Evolutionary conservation across 2,113 vertebrate genomes (phyloP).

Genomic region (Toxostoma redivivum): DNA sequence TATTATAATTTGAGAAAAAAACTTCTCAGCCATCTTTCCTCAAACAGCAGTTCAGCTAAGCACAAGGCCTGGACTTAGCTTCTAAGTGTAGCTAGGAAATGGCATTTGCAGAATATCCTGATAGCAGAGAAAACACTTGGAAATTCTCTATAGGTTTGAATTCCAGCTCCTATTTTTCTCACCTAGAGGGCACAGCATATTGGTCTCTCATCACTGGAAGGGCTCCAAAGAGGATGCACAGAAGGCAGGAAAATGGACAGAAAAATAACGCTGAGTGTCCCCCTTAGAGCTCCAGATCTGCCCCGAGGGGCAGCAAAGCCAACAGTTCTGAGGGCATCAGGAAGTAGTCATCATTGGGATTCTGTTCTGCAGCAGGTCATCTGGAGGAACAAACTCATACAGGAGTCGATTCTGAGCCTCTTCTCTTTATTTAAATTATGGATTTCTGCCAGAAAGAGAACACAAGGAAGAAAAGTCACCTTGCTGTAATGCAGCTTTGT

Average conservation of each 20-base stretch:
- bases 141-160: constrained; percentile 22
- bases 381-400: constrained; percentile 27
- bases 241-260: constrained; percentile 46
- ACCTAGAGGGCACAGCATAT: constrained; percentile 10
- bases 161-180: constrained; percentile 31
- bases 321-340: constrained; percentile 50
- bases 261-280: constrained; percentile 8
- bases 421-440: constrained; percentile 32
- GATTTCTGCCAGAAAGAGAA: constrained; percentile 33
- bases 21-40: constrained; percentile 47
- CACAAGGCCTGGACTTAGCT: constrained; percentile 48
- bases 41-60: constrained; percentile 57
- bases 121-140: constrained; percentile 21
- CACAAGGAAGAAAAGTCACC: background rate
- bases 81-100: constrained; percentile 52
- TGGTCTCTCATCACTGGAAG: background rate
- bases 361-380: constrained; percentile 52
- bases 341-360: constrained; percentile 46
- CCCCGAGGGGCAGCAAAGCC: constrained; percentile 9
- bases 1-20: constrained; percentile 2
- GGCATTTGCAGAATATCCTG: constrained; percentile 29
- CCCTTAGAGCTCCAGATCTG: background rate
- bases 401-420: constrained; percentile 37
- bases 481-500: background rate
- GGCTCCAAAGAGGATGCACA: constrained; percentile 1